These are phyloP conservation scores for Helicoverpa zea DNA, from an alignment of 1,140 invertebrate species.

Conservation along the genomic window DNA sequence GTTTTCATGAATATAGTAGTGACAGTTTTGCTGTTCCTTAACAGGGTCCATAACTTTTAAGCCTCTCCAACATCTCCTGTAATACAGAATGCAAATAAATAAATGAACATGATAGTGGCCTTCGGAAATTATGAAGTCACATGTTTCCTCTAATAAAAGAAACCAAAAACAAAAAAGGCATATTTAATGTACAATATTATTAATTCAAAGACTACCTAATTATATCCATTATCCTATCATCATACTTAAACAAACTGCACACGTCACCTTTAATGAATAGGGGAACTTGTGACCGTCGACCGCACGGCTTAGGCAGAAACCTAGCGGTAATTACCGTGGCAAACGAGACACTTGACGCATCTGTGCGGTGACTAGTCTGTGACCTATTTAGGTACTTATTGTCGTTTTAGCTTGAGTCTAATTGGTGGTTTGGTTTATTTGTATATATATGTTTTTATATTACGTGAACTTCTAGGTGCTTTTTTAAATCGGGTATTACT, in stretches of 20 bases:
- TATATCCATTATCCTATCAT: neutral
- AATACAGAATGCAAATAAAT: too few relatives aligned
- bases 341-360: neutral
- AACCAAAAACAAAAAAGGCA: too few relatives aligned
- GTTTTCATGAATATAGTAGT: too few relatives aligned
- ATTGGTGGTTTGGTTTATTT: neutral
- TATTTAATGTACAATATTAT: neutral
- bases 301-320: slow-evolving; percentile 4
- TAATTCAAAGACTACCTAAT: neutral
- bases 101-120: too few relatives aligned
- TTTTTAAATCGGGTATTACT: too few relatives aligned
- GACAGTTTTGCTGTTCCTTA: too few relatives aligned
- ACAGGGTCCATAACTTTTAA: too few relatives aligned
- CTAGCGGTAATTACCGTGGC: neutral
- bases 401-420: neutral
- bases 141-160: too few relatives aligned
- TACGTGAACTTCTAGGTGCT: too few relatives aligned
- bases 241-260: neutral
- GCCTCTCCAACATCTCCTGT: too few relatives aligned
- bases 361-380: slow-evolving; percentile 9
- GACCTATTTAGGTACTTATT: slow-evolving; percentile 7
- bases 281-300: neutral
- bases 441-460: neutral
- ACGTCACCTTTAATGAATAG: neutral
- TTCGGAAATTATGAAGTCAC: too few relatives aligned